phyloP scores from a whole-genome alignment of 2,888 invertebrate species.

The Drosophila kuntzei region DNA sequence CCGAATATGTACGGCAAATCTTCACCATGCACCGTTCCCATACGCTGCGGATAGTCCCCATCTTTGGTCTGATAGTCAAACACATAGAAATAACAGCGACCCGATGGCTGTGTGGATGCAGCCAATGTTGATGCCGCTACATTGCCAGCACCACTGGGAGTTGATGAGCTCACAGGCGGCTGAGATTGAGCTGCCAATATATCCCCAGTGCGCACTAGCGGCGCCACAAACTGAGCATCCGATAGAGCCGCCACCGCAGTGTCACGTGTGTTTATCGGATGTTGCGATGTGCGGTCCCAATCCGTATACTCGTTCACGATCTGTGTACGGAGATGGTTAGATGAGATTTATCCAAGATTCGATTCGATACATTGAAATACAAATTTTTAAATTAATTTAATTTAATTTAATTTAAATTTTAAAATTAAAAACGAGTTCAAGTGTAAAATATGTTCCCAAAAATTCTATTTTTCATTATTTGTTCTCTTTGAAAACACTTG shows the following conservation, averaged over 20 bases:
- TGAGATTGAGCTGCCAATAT: conserved; percentile 89
- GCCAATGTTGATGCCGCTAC: conserved; percentile 78
- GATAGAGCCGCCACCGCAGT: conserved; percentile 96
- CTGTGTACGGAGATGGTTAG: conserved; percentile 52
- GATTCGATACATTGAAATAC: too few species aligned
- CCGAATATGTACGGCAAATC: conserved; percentile 96
- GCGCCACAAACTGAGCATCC: conserved; percentile 97
- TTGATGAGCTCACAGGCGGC: conserved; percentile 65
- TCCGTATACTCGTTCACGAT: conserved; percentile 98
- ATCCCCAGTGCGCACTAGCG: conserved; percentile 94
- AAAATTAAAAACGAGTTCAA: too few species aligned
- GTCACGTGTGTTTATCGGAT: conserved; percentile 94
- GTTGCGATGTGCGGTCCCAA: conserved; percentile 96
- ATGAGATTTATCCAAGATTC: neutral
- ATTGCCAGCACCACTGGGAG: conserved; percentile 69
- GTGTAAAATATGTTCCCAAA: too few species aligned
- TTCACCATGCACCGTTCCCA: conserved; percentile 97
- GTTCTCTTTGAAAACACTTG: too few species aligned
- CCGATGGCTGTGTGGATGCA: conserved; percentile 84
- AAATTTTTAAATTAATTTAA: too few species aligned
- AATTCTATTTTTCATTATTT: too few species aligned
- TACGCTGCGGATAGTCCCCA: conserved; percentile 95
- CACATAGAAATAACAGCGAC: conserved; percentile 95
- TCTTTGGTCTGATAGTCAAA: conserved; percentile 96
- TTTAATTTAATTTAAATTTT: too few species aligned